A percentile compares a stretch with the other conserved stretches of the same genome.
Evolutionary conservation across 2,113 vertebrate species (phyloP).

Genomic region (Aldabrachelys gigantea): DNA sequence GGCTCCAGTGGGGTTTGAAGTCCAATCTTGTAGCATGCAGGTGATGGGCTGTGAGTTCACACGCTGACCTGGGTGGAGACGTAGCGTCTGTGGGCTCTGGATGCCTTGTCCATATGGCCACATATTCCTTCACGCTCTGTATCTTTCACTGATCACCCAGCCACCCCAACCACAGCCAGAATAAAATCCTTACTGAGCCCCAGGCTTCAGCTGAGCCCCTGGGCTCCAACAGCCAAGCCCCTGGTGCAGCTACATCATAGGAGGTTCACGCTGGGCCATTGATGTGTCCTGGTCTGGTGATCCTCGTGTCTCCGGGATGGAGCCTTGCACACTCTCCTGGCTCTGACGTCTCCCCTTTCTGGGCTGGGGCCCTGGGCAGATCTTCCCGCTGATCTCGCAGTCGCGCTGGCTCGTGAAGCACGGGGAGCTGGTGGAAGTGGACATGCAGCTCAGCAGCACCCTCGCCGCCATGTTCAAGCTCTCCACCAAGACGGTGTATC

Average conservation of each 20-base stretch:
- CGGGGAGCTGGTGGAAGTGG: conserved; percentile 89
- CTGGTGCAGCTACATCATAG: too few species aligned
- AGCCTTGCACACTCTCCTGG: too few species aligned
- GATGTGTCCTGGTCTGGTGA: too few species aligned
- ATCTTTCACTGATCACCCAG: too few species aligned
- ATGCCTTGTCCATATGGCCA: too few species aligned
- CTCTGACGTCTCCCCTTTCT: not conserved
- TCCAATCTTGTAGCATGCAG: too few species aligned
- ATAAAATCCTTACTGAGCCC: not conserved
- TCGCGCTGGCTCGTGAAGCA: conserved; percentile 94
- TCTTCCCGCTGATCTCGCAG: conserved; percentile 93
- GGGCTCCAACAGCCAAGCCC: not conserved
- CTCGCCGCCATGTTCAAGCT: conserved; percentile 89
- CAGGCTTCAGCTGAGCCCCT: not conserved
- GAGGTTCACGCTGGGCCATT: not conserved
- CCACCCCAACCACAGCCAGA: too few species aligned
- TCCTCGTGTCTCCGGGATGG: not conserved
- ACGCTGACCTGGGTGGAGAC: too few species aligned
- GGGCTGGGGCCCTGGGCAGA: conserved; percentile 69
- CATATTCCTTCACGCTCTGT: too few species aligned
- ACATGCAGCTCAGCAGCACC: conserved; percentile 83
- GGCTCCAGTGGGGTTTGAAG: too few species aligned
- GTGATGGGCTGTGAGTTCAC: too few species aligned
- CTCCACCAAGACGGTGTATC: conserved; percentile 87
- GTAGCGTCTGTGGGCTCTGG: too few species aligned